Base-by-base conservation (phyloP, 2,113 vertebrate genomes). In the Alethe diademata region DNA sequence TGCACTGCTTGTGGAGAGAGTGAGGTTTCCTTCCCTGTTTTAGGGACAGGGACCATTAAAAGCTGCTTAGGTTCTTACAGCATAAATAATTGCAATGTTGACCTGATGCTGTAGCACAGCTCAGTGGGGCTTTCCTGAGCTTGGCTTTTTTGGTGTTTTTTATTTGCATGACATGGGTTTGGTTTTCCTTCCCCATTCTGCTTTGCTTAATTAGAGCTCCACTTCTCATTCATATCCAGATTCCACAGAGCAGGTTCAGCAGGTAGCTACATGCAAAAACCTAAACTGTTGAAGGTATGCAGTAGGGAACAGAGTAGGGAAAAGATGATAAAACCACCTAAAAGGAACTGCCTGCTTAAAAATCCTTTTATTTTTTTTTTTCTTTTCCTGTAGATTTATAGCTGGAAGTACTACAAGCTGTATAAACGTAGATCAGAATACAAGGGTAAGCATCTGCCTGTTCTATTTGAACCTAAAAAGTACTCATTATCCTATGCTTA, bases 381-480 rank as follows among this genome's bases (percentile, higher is more conserved):
- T 12, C 19, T 80, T 57, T 87, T 45, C 28, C 9, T 4, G 26
- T 79, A 97, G 97, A 5, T 17, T 92, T 78, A 62, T 22, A n/a
- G 22, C 56, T 76, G 47, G 94, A 93, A 42, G 29, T 33, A 40
- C 53, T 47, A 95, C 75, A 81, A 45, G 26, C 48, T 47, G 0
- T 43, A 92, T 38, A 94, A 95, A 88, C 31, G 4, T 40, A 93
- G 65, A 91, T 74, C 64, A 33, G 20, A 66, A 56, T 19, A 65
- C 24, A 94, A 90, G 4, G 96, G 97, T 97, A 96, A 97, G 42
- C 66, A 91, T 35, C 74, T 92, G 36, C 24, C 11, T 78, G 13
- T 84, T 93, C 38, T 80, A 4, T 51, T 76, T 70, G 5, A 87
- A 64, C 31, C 15, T 67, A 35, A 88, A 74, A 90, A 36, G 3